A percentile compares a stretch with the other conserved stretches of the same genome.
Evolutionary conservation across 2,797 vertebrate genomes (phyloP).

Genomic region (Micrastur ruficollis): DNA sequence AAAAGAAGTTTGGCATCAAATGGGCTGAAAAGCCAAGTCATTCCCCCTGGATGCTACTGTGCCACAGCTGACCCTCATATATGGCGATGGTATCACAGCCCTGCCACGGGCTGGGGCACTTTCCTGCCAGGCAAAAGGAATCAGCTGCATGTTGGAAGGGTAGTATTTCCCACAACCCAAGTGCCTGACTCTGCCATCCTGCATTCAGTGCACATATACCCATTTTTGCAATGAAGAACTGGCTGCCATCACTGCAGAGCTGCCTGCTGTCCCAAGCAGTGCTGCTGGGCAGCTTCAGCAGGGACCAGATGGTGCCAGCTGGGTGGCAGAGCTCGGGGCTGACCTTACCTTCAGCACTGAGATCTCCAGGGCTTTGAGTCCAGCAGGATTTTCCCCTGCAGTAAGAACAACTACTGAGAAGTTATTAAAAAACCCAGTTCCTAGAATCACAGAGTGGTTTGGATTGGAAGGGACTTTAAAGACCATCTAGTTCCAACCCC

Average conservation of each 20-base stretch:
- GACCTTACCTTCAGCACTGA: background rate
- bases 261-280: background rate
- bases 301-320: background rate
- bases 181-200: background rate
- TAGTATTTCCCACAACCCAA: background rate
- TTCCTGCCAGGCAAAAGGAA: background rate
- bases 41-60: background rate
- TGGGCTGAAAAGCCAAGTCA: background rate
- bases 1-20: background rate
- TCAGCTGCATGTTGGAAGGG: background rate
- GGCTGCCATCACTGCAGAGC: background rate
- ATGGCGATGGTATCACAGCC: background rate
- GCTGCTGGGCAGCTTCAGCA: background rate
- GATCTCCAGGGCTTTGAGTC: background rate
- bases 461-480: too few species aligned
- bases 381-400: background rate
- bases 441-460: too few species aligned
- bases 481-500: too few species aligned
- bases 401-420: background rate
- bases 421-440: background rate
- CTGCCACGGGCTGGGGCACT: too few species aligned
- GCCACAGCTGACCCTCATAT: background rate
- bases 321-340: background rate
- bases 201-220: background rate
- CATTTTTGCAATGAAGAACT: background rate